These are phyloP conservation scores for Octonoba sinensis DNA, from an alignment of 2,888 invertebrate species.

Conservation along the genomic window DNA sequence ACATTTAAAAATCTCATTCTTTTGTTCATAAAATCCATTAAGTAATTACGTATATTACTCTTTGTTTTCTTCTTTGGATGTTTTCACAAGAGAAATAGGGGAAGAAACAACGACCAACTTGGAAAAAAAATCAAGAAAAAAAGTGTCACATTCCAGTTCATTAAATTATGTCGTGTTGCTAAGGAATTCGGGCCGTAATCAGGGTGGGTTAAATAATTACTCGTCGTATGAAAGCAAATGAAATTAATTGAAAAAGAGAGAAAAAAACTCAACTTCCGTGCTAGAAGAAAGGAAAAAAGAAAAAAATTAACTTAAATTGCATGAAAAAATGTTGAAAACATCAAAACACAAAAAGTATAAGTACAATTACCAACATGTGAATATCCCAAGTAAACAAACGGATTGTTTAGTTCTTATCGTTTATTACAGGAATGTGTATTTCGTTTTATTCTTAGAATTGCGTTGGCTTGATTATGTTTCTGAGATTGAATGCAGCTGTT, in stretches of 20 bases:
- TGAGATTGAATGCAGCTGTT: slow-evolving; percentile 27
- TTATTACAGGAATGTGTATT: too few species aligned
- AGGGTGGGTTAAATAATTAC: slow-evolving; percentile 29
- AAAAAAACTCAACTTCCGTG: slow-evolving; percentile 15
- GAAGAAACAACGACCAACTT: background rate
- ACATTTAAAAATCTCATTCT: background rate
- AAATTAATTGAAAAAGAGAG: slow-evolving; percentile 49
- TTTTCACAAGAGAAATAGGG: background rate
- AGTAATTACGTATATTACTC: slow-evolving; percentile 46
- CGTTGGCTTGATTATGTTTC: slow-evolving; percentile 26
- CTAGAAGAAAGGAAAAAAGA: slow-evolving; percentile 21
- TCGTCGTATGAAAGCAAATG: slow-evolving; percentile 15
- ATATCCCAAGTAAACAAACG: too few species aligned
- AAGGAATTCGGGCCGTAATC: slow-evolving; percentile 43
- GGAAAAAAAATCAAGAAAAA: slow-evolving; percentile 17
- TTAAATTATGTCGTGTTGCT: slow-evolving; percentile 48
- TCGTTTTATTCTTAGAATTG: background rate
- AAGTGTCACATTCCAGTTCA: slow-evolving; percentile 45
- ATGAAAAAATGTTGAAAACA: too few species aligned
- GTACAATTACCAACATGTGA: too few species aligned
- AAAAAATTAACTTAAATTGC: slow-evolving; percentile 20
- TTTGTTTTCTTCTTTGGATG: slow-evolving; percentile 14
- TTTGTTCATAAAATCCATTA: slow-evolving; percentile 41
- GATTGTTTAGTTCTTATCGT: too few species aligned
- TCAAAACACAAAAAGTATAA: too few species aligned